Base-by-base conservation (phyloP, 2,888 invertebrate species). In the Acrobasis consociella region DNA sequence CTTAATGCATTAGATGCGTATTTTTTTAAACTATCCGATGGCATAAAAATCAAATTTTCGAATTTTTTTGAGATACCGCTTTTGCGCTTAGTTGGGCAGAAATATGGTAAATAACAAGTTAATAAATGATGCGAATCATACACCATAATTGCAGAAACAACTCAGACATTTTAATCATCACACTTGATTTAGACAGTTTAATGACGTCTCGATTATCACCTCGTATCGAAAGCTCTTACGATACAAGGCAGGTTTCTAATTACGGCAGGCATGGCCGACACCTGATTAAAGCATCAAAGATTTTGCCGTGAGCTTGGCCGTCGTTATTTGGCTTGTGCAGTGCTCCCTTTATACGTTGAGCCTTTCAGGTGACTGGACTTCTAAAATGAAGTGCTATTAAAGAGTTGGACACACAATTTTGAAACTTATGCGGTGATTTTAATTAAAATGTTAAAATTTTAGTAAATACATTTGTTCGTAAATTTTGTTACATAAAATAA, bases 251-350 rank as follows among this genome's bases (percentile, higher is more conserved):
- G 80, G 81, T 77, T 85, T 86, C 81, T 87, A 89, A 90, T 91
- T 90, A 89, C 82, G 76, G 65, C 67, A 65, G 87, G 88, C 85
- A 87, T 83, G 80, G 78, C 74, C 80, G 79, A 81, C 86, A 86
- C 84, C 86, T 89, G 86, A 89, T 89, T 89, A 89, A 86, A 73
- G 81, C 84, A 77, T 86, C 87, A 87, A 86, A 87, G 85, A 85
- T 82, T 75, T 74, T 67, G 74, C 72, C 70, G 72, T 71, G 73
- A 81, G 78, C 77, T 75, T 67, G 75, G 68, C 74, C 77, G 78
- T 86, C 85, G 86, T 86, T 84, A 86, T 87, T 85, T 80, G 81
- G 81, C 75, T 73, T 78, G 58, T 51, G 53, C 72, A 75, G 68
- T 69, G 66, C 69, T 46, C 72, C 74, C 72, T 76, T 75, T 73